Conservation (phyloP, 2,113 vertebrate species). For the Delphinapterus leucas region DNA sequence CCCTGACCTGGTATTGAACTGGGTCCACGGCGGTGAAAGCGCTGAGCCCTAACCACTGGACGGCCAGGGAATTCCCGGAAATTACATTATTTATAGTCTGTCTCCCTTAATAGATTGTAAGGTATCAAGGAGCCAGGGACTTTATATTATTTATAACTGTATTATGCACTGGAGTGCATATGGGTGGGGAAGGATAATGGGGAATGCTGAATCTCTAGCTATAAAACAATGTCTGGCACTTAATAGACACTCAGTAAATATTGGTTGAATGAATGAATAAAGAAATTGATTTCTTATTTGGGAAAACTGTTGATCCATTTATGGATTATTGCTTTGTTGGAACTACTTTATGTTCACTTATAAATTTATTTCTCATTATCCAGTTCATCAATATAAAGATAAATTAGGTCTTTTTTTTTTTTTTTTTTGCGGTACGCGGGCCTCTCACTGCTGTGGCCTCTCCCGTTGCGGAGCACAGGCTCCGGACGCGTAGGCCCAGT, state of each 20-base stretch:
- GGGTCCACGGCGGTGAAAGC: too few relatives aligned
- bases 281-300: background rate
- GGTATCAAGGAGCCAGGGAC: background rate
- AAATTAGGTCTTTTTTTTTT: background rate
- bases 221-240: background rate
- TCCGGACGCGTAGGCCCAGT: too few relatives aligned
- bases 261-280: background rate
- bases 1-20: too few relatives aligned
- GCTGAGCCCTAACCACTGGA: too few relatives aligned
- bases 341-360: background rate
- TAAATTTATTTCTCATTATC: background rate
- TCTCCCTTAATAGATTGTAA: background rate
- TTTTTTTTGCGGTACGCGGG: too few relatives aligned
- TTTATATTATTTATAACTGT: background rate
- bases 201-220: background rate
- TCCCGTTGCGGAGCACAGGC: too few relatives aligned
- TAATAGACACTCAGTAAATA: background rate
- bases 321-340: background rate
- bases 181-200: too few relatives aligned
- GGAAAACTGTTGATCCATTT: background rate
- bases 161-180: too few relatives aligned
- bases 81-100: background rate
- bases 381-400: background rate
- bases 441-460: too few relatives aligned
- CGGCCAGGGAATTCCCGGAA: fast-evolving